Percentiles rank a stretch among this genome's conserved stretches.
These are phyloP conservation scores for Zoanthus sociatus DNA, from an alignment of 92 coral and sea anemone genomes.

Conservation along the genomic window DNA sequence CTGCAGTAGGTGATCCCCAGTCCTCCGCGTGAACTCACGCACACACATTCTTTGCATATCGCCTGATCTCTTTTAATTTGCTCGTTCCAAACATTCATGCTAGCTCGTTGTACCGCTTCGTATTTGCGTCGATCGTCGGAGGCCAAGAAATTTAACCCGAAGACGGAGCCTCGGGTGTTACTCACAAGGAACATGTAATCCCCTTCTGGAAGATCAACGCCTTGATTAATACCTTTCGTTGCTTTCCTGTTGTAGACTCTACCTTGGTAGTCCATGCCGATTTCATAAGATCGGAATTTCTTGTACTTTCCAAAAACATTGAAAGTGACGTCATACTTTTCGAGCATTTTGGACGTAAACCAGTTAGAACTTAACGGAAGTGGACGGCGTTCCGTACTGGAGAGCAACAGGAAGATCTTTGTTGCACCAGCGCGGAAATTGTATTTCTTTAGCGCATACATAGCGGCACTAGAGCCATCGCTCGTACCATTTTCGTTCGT, in stretches of 20 bases:
- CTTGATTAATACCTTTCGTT: slow-evolving; percentile 51
- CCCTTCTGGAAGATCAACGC: slow-evolving; percentile 76
- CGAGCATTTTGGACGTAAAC: slow-evolving; percentile 69
- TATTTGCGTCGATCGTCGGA: slow-evolving; percentile 54
- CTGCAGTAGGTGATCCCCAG: slow-evolving; percentile 91
- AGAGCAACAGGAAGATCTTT: slow-evolving; percentile 87
- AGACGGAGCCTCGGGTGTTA: slow-evolving; percentile 82
- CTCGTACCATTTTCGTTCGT: slow-evolving; percentile 68
- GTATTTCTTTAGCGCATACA: slow-evolving; percentile 65
- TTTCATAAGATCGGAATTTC: slow-evolving; percentile 57
- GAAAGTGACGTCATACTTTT: slow-evolving; percentile 83
- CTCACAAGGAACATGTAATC: slow-evolving; percentile 77
- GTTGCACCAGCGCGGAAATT: slow-evolving; percentile 90
- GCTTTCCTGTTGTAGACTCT: slow-evolving; percentile 71
- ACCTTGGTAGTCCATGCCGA: slow-evolving; percentile 86
- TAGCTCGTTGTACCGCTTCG: slow-evolving; percentile 60
- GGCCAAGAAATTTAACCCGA: slow-evolving; percentile 78
- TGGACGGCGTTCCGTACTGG: slow-evolving; percentile 76
- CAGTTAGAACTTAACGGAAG: slow-evolving; percentile 51
- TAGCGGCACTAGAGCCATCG: slow-evolving; percentile 86
- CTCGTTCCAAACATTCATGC: slow-evolving; percentile 78
- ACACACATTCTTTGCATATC: slow-evolving; percentile 90
- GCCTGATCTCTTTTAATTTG: slow-evolving; percentile 93
- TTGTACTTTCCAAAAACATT: slow-evolving; percentile 94
- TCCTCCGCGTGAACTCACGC: slow-evolving; percentile 81